A percentile compares a stretch with the other conserved stretches of the same genome.
Conservation (phyloP, 2,797 vertebrate species). For the Emydoidea blandingii region DNA sequence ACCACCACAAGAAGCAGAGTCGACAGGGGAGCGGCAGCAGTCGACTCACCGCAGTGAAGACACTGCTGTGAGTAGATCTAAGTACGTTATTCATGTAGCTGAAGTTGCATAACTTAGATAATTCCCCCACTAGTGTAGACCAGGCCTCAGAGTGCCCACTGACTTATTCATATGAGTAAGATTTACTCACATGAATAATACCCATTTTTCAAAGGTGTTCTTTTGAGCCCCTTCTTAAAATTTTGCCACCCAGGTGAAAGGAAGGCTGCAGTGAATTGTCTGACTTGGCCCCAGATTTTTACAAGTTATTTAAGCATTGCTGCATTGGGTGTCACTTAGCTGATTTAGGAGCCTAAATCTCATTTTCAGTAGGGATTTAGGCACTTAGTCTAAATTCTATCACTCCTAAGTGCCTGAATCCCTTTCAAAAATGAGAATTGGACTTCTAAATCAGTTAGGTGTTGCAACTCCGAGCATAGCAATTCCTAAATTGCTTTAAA, state of each 20-base stretch:
- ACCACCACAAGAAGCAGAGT: no score
- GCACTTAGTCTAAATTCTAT: not conserved
- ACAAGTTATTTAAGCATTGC: not conserved
- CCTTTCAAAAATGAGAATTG: not conserved
- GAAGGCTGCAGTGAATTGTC: conserved; percentile 17
- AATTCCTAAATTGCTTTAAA: no score
- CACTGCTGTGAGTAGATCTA: no score
- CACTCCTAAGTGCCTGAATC: not conserved
- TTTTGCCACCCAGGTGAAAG: conserved; percentile 42
- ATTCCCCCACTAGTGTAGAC: no score
- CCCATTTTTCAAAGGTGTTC: conserved; percentile 12
- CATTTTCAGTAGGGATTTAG: not conserved
- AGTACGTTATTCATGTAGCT: no score
- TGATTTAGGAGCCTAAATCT: not conserved
- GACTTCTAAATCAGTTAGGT: not conserved
- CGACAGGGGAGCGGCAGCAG: no score
- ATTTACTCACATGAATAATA: conserved; percentile 20
- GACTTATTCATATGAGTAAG: not conserved
- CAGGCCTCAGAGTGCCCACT: not conserved
- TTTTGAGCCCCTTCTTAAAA: conserved; percentile 36
- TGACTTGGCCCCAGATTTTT: not conserved
- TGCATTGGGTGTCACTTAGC: not conserved
- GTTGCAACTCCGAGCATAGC: not conserved
- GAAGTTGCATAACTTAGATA: no score
- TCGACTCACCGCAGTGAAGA: no score